Evolutionary conservation across 2,797 vertebrate species (phyloP).

Genomic region (Sebastes itinus): DNA sequence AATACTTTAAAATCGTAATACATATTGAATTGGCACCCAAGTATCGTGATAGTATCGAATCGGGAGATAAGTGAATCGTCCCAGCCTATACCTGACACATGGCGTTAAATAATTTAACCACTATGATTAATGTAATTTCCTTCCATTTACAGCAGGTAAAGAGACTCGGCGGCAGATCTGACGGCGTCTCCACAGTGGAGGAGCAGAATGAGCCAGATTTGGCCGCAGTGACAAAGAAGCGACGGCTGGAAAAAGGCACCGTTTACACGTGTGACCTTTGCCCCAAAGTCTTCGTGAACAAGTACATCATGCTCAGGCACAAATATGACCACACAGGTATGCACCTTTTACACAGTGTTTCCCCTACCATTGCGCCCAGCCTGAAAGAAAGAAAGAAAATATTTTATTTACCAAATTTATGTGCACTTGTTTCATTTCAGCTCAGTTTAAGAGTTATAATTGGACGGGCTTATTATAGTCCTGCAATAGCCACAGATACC

Average conservation of each 20-base stretch:
- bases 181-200: conserved; percentile 85
- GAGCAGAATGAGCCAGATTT: conserved; percentile 90
- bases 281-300: conserved; percentile 98
- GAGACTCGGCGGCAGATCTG: conserved; percentile 86
- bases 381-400: too few species aligned
- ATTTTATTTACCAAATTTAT: too few species aligned
- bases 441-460: too few species aligned
- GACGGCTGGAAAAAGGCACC: conserved; percentile 87
- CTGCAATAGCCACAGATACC: too few species aligned
- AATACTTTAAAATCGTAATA: too few species aligned
- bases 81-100: background rate
- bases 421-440: too few species aligned
- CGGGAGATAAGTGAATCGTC: too few species aligned
- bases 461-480: too few species aligned
- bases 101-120: background rate
- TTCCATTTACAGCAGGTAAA: conserved; percentile 80
- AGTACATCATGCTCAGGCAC: conserved; percentile 94
- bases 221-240: conserved; percentile 87
- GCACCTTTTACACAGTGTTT: too few species aligned
- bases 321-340: conserved; percentile 85
- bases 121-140: background rate
- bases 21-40: conserved; percentile 19
- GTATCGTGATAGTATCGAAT: too few species aligned
- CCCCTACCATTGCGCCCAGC: too few species aligned
- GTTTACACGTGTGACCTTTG: conserved; percentile 95